These are phyloP conservation scores for Brotula barbata DNA, from an alignment of 2,797 vertebrate genomes.

Conservation along the genomic window DNA sequence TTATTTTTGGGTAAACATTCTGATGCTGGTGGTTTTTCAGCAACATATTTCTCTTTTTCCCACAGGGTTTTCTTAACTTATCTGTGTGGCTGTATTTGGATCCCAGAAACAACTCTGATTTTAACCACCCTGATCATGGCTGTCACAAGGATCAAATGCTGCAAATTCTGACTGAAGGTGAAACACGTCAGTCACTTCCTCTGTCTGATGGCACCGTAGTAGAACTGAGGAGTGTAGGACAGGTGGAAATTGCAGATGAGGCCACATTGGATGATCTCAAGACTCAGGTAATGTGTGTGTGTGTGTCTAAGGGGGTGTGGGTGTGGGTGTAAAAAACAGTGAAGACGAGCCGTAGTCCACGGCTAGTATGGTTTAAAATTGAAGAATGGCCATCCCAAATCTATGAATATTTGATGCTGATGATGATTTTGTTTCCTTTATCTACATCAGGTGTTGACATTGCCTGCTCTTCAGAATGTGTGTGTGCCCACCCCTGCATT, in stretches of 20 bases:
- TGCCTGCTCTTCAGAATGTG: slow-evolving; percentile 77
- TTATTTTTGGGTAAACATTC: not conserved
- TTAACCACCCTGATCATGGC: slow-evolving; percentile 55
- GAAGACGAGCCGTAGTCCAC: too few relatives aligned
- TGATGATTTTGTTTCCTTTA: too few relatives aligned
- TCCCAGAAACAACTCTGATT: slow-evolving; percentile 17
- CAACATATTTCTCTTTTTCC: slow-evolving; percentile 8
- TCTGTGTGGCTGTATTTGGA: slow-evolving; percentile 81
- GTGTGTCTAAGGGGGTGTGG: too few relatives aligned
- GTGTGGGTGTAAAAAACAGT: not conserved
- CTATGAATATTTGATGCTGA: too few relatives aligned
- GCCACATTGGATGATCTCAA: slow-evolving; percentile 88
- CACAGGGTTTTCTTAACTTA: slow-evolving; percentile 89
- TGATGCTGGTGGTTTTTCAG: not conserved
- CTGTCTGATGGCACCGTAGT: slow-evolving; percentile 28
- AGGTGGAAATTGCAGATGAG: slow-evolving; percentile 87
- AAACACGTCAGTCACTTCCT: not conserved
- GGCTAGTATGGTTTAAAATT: too few relatives aligned
- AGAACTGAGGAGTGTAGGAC: slow-evolving; percentile 78
- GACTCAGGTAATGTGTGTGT: slow-evolving; percentile 82
- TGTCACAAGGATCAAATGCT: slow-evolving; percentile 45
- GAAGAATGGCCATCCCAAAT: too few relatives aligned
- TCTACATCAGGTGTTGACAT: slow-evolving; percentile 81
- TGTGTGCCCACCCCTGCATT: slow-evolving; percentile 78
- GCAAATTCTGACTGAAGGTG: slow-evolving; percentile 50